Evolutionary conservation across 1,140 invertebrate genomes (phyloP).

Genomic region (Nilaparvata lugens): DNA sequence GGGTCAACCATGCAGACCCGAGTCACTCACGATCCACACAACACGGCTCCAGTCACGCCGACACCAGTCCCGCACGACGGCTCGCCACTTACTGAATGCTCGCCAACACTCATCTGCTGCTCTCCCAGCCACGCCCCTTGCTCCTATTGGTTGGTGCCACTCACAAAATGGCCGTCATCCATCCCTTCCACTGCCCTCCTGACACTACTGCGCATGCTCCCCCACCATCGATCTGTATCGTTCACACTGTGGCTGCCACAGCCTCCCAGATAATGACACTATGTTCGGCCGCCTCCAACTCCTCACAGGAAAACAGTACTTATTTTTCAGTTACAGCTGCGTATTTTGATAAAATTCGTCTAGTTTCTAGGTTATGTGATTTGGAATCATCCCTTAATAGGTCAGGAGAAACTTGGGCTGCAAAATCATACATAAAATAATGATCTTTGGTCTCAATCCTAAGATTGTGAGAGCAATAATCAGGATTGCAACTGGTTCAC

Average conservation of each 20-base stretch:
- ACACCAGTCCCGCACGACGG: not conserved
- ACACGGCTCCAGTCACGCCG: not conserved
- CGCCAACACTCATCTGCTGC: not conserved
- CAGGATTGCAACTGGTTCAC: no score
- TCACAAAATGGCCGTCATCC: constrained; percentile 1
- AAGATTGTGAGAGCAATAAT: no score
- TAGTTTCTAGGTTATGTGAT: no score
- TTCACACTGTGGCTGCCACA: not conserved
- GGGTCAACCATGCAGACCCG: constrained; percentile 4
- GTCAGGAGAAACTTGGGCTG: no score
- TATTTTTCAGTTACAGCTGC: no score
- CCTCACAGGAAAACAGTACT: no score
- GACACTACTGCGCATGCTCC: not conserved
- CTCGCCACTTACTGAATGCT: constrained; percentile 12
- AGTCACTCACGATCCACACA: no score
- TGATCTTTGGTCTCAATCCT: no score
- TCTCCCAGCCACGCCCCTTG: not conserved
- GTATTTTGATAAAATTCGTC: no score
- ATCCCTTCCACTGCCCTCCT: not conserved
- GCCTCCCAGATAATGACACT: not conserved
- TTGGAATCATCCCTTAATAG: no score
- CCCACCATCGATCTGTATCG: not conserved
- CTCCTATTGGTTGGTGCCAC: not conserved
- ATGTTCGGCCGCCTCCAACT: no score
- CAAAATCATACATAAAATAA: no score